Percentiles rank a stretch among this genome's conserved stretches.
Evolutionary conservation across 1,140 invertebrate genomes (phyloP).

Genomic region (Cotesia typhae): DNA sequence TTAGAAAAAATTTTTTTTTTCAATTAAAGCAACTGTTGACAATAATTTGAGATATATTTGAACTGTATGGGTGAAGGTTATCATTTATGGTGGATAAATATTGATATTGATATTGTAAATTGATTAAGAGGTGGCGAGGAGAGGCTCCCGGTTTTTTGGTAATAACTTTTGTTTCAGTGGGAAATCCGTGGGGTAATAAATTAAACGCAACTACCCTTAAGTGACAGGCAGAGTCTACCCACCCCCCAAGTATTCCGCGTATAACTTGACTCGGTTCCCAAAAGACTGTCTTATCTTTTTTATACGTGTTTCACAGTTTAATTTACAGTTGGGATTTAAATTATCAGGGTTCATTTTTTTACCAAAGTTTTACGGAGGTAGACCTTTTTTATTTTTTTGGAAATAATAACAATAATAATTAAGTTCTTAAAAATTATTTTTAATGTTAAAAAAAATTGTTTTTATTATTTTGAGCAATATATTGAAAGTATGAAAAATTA

Average conservation of each 20-base stretch:
- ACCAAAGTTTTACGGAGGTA: neutral
- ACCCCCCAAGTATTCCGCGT: neutral
- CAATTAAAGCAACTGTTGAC: too few species aligned
- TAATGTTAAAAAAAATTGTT: too few species aligned
- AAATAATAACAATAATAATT: too few species aligned
- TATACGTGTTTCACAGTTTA: slow-evolving; percentile 9
- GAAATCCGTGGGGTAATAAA: slow-evolving; percentile 29
- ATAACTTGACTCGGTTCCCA: neutral
- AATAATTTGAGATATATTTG: too few species aligned
- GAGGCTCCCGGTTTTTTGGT: neutral
- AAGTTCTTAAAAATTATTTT: too few species aligned
- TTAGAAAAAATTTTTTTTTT: too few species aligned
- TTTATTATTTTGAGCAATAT: too few species aligned
- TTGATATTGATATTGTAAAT: too few species aligned
- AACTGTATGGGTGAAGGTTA: too few species aligned
- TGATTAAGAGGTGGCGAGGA: neutral
- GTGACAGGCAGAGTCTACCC: slow-evolving; percentile 8
- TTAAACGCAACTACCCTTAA: slow-evolving; percentile 27
- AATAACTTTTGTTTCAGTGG: slow-evolving; percentile 1
- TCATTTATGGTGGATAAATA: too few species aligned
- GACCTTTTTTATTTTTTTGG: too few species aligned
- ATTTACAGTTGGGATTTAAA: slow-evolving; percentile 13
- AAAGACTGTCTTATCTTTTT: slow-evolving; percentile 26
- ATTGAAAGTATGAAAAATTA: too few species aligned
- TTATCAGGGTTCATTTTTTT: neutral